Evolutionary conservation across 2,888 invertebrate genomes (phyloP), one percentile per base, ranked within the genome.

Genomic region (Xestia rhomboidea): DNA sequence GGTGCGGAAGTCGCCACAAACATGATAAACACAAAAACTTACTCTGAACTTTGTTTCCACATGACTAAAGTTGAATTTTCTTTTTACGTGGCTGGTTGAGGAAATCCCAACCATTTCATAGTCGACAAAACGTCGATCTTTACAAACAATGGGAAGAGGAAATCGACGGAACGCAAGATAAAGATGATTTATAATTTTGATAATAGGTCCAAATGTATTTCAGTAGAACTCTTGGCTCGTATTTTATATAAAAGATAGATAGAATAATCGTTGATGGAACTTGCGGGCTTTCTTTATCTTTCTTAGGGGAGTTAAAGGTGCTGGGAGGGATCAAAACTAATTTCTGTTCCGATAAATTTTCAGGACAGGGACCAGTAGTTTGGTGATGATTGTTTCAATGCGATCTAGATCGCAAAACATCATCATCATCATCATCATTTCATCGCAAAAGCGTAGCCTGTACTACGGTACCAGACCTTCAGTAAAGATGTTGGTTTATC

Each of bases 171-270:
- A 90, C 85, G 86, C 86, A 82, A 92, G 92, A 93, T 92, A 93
- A 92, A 92, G 90, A 91, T 93, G 93, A 91, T 90, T 90, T 90
- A 91, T 91, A 91, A 91, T 92, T 92, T 90, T 89, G 86, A 87
- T 92, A 91, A 93, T 91, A 87, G 87, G 80, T 74, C 78, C 83
- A 76, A 88, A 89, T 90, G 88, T 89, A 86, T 90, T 88, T 85
- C 76, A 63, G 76, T 44, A 72, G 77, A 84, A 86, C 72, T 87
- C 81, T 86, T 81, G 74, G 73, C n/a, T 81, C 66, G 68, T 81
- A 81, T 83, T 87, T 75, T 83, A 82, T 79, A 54, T 62, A 72
- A 66, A 68, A 69, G 75, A 79, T 75, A 74, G 51, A 71, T 66
- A 57, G 30, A 44, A 67, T 62, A 68, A 75, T 77, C 62, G 57